Base-by-base conservation (phyloP, 2,113 vertebrate species). In the Choloepus hoffmanni region DNA sequence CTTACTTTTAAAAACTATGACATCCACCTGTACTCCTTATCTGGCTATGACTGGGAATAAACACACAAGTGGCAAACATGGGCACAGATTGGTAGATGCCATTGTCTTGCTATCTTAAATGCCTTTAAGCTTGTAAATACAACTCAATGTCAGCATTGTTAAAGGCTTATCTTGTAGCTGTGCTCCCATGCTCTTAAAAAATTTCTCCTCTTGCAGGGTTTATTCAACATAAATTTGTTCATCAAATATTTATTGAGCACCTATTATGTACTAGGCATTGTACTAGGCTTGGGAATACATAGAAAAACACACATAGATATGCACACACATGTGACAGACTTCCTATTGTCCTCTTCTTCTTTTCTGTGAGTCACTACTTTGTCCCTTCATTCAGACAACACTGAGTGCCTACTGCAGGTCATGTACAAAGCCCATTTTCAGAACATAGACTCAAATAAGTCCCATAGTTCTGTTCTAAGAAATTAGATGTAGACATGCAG, bases 201-300 rank as follows among this genome's bases (percentile, higher is more conserved):
- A 3, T 86, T 76, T 96, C 48, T 94, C 85, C 73, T 91, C 33
- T 95, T 89, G 14, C 76, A 78, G 67, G 79, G 2, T 85, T 65
- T 86, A 72, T 53, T 91, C 60, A 76, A 36, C 62, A 62, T 74
- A 65, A 74, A 68, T 76, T 91, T 94, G 70, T 72, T 96, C 68
- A 93, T 74, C 82, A 83, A 86, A 76, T 94, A 86, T 91, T 95
- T 93, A 58, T 77, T 45, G 33, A 86, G 19, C 73, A 33, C 14
- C 68, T 92, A 3, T 70, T 90, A 68, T n/a, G 16, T 78, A 40
- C 12, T 84, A 67, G 40, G 53, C 16, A 50, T 62, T 62, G 63
- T n/a, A n/a, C 21, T 19, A 55, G 33, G 63, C 70, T 40, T 95
- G 67, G 90, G 28, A 81, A 21, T 72, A 74, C 67, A 28, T n/a